phyloP scores from a whole-genome alignment of 2,113 vertebrate genomes.

The Scolopax mira region DNA sequence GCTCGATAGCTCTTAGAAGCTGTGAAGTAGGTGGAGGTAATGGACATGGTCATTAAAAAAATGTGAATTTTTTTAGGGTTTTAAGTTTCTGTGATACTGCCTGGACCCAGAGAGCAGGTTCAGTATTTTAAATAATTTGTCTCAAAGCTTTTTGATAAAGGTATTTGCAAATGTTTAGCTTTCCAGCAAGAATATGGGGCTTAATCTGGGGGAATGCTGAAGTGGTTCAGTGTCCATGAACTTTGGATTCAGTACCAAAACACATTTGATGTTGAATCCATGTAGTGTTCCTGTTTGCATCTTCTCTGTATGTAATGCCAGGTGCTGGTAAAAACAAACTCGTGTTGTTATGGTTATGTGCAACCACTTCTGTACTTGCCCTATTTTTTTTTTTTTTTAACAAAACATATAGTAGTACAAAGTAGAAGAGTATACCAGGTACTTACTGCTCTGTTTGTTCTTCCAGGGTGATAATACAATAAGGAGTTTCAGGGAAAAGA shows the following conservation, averaged over 20 bases:
- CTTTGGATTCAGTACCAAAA: neutral
- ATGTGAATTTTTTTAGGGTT: too few species aligned
- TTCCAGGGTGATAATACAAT: neutral
- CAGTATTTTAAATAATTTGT: neutral
- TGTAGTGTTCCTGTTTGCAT: neutral
- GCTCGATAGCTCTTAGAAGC: neutral
- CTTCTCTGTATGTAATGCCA: neutral
- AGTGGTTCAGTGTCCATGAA: neutral
- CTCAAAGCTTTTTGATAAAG: neutral
- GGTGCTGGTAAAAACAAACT: neutral
- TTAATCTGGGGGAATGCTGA: neutral
- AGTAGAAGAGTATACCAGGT: neutral
- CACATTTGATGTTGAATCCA: neutral
- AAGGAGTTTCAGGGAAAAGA: neutral
- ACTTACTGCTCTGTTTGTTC: neutral
- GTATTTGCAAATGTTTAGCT: neutral
- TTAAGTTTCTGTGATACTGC: neutral
- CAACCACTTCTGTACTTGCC: neutral
- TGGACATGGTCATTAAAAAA: fast-evolving
- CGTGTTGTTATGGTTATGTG: neutral
- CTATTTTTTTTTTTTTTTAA: neutral
- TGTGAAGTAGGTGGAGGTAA: neutral
- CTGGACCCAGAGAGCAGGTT: neutral
- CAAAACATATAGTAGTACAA: neutral
- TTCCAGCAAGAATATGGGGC: neutral